Evolutionary conservation across 2,888 invertebrate species (phyloP).

Genomic region (Pecten maximus): DNA sequence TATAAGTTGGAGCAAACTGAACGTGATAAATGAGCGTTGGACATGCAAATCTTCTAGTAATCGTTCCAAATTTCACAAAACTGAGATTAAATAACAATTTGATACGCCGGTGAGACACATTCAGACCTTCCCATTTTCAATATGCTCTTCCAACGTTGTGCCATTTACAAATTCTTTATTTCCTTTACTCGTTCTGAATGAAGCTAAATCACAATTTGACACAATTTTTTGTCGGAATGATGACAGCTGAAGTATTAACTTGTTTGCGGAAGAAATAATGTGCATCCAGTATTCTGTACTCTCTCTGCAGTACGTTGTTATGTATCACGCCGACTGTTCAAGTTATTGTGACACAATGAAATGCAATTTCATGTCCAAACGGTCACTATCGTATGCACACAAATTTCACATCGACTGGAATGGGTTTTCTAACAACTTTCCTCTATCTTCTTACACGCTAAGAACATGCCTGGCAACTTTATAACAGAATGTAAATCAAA

Average conservation of each 20-base stretch:
- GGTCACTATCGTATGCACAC: neutral
- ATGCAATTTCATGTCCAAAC: neutral
- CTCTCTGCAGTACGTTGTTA: neutral
- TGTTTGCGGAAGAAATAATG: neutral
- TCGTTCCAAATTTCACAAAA: conserved; percentile 14
- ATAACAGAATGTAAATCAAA: too few species aligned
- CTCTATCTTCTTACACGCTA: too few species aligned
- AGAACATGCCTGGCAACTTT: too few species aligned
- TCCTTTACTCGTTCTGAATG: neutral
- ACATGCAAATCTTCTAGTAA: neutral
- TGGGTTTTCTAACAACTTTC: too few species aligned
- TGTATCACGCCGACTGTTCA: neutral
- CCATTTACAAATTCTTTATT: neutral
- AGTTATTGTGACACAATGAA: neutral
- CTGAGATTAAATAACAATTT: conserved; percentile 20
- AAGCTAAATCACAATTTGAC: neutral
- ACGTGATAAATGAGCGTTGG: neutral
- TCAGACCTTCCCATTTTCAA: neutral
- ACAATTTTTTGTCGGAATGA: neutral
- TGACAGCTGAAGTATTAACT: neutral
- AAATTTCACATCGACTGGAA: neutral
- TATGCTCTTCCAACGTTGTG: neutral
- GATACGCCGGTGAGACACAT: neutral
- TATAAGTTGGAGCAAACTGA: neutral
- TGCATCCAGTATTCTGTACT: neutral